Percentiles rank a stretch among this genome's conserved stretches.
phyloP scores from a whole-genome alignment of 2,113 vertebrate genomes.

The Drymodes brunneopygia region DNA sequence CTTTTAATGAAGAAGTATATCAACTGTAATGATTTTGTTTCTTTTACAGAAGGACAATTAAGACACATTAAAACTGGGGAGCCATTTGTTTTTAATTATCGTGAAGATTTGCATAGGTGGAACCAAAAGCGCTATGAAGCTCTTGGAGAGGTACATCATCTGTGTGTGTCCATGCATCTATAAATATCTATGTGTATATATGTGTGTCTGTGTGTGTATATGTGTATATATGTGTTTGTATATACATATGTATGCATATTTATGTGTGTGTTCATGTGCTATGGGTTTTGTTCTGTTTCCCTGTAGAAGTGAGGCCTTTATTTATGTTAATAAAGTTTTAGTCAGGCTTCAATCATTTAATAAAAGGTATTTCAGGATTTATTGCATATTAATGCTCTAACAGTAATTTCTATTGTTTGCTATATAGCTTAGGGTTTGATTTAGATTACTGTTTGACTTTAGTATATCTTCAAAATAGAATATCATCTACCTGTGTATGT shows the following conservation, averaged over 20 bases:
- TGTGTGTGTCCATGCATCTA: neutral
- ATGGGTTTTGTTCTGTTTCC: neutral
- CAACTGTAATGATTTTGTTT: constrained; percentile 23
- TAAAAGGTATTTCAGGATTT: neutral
- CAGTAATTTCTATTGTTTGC: neutral
- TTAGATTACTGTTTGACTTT: neutral
- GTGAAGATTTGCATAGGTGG: constrained; percentile 96
- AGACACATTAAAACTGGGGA: constrained; percentile 91
- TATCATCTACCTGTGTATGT: neutral
- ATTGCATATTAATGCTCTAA: neutral
- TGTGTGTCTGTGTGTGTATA: fast-evolving
- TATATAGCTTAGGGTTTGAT: neutral
- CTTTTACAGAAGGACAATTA: constrained; percentile 83
- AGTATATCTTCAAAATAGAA: neutral
- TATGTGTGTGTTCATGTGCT: neutral
- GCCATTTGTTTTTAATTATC: constrained; percentile 93
- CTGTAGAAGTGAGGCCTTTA: neutral
- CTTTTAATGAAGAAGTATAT: neutral
- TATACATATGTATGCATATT: fast-evolving
- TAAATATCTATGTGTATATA: fast-evolving
- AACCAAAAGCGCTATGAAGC: constrained; percentile 98
- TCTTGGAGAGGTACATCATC: constrained; percentile 88
- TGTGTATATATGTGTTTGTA: fast-evolving
- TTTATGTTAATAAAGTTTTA: neutral
- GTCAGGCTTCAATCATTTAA: neutral